These are phyloP conservation scores for Microchrysa polita DNA, from an alignment of 2,888 invertebrate genomes.

Conservation along the genomic window DNA sequence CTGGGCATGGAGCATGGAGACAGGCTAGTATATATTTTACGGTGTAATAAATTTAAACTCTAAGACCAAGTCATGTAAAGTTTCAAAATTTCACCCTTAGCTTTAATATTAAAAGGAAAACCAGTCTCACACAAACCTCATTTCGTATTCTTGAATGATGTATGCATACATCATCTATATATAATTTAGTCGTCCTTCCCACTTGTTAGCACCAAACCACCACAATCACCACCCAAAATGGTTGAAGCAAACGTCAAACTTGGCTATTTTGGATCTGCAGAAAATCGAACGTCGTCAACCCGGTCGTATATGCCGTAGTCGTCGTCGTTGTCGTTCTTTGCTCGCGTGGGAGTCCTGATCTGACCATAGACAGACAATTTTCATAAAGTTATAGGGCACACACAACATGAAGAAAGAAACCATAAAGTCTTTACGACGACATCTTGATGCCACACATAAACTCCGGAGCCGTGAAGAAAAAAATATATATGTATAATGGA, in stretches of 20 bases:
- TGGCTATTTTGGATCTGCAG: background rate
- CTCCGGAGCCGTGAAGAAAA: slow-evolving; percentile 11
- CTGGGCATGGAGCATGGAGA: too few species aligned
- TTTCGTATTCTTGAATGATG: slow-evolving; percentile 30
- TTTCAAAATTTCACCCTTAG: slow-evolving; percentile 7
- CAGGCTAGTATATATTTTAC: background rate
- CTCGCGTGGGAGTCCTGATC: too few species aligned
- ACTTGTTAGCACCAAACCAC: slow-evolving; percentile 15
- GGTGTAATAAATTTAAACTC: slow-evolving; percentile 21
- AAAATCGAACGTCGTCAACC: background rate
- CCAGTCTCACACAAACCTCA: slow-evolving; percentile 26
- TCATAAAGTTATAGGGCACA: slow-evolving; percentile 1
- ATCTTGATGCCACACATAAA: slow-evolving; percentile 21
- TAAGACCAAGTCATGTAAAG: background rate
- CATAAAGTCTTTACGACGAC: slow-evolving; percentile 25
- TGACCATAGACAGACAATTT: background rate
- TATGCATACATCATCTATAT: background rate
- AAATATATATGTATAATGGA: background rate
- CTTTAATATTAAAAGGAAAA: slow-evolving; percentile 25
- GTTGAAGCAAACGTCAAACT: too few species aligned
- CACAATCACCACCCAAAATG: background rate
- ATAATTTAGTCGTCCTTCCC: slow-evolving; percentile 7
- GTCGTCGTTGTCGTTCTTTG: too few species aligned
- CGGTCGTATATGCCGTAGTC: too few species aligned
- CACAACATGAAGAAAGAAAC: background rate